phyloP scores from a whole-genome alignment of 1,140 invertebrate genomes.

The Aphis craccivora region DNA sequence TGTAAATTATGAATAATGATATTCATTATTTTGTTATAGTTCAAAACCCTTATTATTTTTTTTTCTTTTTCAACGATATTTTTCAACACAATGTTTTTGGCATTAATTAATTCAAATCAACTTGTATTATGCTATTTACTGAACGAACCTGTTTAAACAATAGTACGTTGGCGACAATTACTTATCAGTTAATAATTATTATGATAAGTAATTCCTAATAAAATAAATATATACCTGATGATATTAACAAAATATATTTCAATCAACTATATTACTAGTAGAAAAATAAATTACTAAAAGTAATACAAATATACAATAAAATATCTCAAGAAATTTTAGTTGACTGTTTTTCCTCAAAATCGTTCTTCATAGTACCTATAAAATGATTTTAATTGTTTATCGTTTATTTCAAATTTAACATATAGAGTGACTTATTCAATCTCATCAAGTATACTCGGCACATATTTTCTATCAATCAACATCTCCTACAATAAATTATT shows the following conservation, averaged over 20 bases:
- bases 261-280: background rate
- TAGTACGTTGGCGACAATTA: background rate
- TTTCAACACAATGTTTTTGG: too few relatives aligned
- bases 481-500: background rate
- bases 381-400: background rate
- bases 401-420: background rate
- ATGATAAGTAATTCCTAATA: background rate
- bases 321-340: too few relatives aligned
- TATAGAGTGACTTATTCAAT: background rate
- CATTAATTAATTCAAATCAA: background rate
- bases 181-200: background rate
- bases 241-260: background rate
- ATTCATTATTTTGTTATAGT: too few relatives aligned
- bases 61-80: too few relatives aligned
- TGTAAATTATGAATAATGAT: too few relatives aligned
- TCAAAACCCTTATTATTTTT: too few relatives aligned
- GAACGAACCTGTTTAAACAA: background rate
- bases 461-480: background rate
- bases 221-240: background rate
- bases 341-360: too few relatives aligned
- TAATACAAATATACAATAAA: too few relatives aligned
- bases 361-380: too few relatives aligned
- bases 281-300: background rate
- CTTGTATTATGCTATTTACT: background rate
- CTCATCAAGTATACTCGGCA: background rate